These are phyloP conservation scores for Theodoxus fluviatilis DNA, from an alignment of 2,888 invertebrate species.

Conservation along the genomic window DNA sequence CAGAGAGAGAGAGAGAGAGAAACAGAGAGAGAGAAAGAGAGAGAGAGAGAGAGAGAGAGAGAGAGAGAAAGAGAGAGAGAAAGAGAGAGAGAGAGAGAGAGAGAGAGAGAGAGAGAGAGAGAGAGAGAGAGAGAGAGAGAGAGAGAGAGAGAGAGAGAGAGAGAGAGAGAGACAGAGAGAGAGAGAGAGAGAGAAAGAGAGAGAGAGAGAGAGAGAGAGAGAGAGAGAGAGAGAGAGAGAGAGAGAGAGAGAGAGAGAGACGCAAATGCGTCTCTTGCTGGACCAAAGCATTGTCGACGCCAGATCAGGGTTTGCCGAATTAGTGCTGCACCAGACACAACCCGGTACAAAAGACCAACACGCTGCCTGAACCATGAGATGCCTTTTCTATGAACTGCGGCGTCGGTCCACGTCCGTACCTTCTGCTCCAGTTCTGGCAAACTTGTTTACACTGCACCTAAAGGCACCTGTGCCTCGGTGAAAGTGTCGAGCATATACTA, in stretches of 20 bases:
- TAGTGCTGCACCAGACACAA: too few species aligned
- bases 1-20: not conserved
- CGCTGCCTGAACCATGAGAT: too few species aligned
- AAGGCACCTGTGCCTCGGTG: too few species aligned
- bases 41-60: not conserved
- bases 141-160: not conserved
- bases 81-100: not conserved
- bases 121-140: too few species aligned
- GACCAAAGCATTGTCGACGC: not conserved
- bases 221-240: conserved; percentile 22
- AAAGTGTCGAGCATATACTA: too few species aligned
- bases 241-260: not conserved
- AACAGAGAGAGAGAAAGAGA: not conserved
- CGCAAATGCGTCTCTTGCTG: not conserved
- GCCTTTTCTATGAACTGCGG: not conserved
- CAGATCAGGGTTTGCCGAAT: too few species aligned
- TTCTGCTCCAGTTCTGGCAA: too few species aligned
- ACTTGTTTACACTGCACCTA: too few species aligned
- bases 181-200: conserved; percentile 21
- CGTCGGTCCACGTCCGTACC: too few species aligned
- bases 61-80: not conserved
- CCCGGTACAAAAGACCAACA: too few species aligned
- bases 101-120: too few species aligned
- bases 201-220: conserved; percentile 11
- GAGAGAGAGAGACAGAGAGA: not conserved